phyloP scores from a whole-genome alignment of 2,888 invertebrate species.

The Epistrophe eligans region DNA sequence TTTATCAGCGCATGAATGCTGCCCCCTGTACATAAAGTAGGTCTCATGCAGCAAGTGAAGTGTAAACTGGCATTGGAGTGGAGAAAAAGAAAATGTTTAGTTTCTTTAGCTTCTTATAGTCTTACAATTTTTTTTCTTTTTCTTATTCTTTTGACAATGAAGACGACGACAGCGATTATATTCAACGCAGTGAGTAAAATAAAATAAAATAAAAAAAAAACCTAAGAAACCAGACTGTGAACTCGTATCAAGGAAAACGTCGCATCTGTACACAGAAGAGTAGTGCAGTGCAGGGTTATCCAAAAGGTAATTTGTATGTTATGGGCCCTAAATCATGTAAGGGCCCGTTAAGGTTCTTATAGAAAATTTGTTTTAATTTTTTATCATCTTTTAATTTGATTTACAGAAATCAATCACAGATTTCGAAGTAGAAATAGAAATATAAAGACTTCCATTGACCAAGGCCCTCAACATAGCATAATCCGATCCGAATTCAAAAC shows the following conservation, averaged over 20 bases:
- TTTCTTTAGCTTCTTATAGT: background rate
- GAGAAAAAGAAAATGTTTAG: conserved; percentile 43
- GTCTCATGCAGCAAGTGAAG: conserved; percentile 71
- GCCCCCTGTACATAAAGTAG: conserved; percentile 66
- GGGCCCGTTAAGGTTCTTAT: background rate
- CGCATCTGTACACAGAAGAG: background rate
- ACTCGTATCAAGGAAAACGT: conserved; percentile 4
- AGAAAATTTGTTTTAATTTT: background rate
- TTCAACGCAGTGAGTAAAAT: conserved; percentile 2
- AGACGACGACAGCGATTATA: conserved; percentile 21
- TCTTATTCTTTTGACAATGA: conserved; percentile 41
- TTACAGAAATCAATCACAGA: background rate
- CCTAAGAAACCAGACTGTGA: conserved; percentile 51
- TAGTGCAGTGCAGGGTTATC: background rate
- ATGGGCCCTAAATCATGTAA: background rate
- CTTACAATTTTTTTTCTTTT: background rate
- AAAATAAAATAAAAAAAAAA: conserved; percentile 20
- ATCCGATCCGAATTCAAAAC: background rate
- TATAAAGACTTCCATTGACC: background rate
- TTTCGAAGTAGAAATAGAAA: background rate
- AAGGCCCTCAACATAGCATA: background rate
- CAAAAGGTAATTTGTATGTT: background rate
- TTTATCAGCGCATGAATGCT: conserved; percentile 74
- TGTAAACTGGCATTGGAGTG: conserved; percentile 64
- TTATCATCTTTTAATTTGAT: background rate